These are phyloP conservation scores for Drosophila barbarae DNA, from an alignment of 2,888 invertebrate species.

Conservation along the genomic window DNA sequence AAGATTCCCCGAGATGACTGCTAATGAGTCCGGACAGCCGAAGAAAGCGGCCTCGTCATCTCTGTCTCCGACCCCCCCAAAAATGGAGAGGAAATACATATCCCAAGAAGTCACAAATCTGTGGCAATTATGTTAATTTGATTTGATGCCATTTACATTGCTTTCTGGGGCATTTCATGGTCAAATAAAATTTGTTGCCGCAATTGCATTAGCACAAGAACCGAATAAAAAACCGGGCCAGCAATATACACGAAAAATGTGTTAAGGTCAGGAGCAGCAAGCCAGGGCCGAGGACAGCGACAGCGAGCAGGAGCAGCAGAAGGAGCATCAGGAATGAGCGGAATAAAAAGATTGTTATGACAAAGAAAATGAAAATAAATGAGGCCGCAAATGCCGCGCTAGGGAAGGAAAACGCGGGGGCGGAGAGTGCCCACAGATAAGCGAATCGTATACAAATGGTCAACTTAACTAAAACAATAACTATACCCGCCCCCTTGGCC, in stretches of 20 bases:
- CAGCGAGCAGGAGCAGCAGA: conserved; percentile 10
- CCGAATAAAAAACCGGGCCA: conserved; percentile 25
- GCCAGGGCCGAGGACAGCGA: background rate
- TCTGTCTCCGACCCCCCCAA: background rate
- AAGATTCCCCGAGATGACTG: conserved; percentile 38
- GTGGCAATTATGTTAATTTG: conserved; percentile 70
- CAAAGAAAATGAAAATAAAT: conserved; percentile 73
- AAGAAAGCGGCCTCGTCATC: conserved; percentile 35
- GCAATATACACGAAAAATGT: conserved; percentile 50
- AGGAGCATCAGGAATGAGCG: conserved; percentile 38
- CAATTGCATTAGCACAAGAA: conserved; percentile 64
- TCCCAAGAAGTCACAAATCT: conserved; percentile 46
- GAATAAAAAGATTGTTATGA: conserved; percentile 65
- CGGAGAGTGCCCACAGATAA: conserved; percentile 54
- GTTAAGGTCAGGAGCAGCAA: conserved; percentile 26
- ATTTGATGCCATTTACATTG: conserved; percentile 52
- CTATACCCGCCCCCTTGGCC: conserved; percentile 28
- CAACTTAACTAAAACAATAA: conserved; percentile 73
- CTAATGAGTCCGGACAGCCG: conserved; percentile 57
- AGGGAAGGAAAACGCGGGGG: background rate
- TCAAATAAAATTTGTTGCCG: conserved; percentile 68
- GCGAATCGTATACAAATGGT: conserved; percentile 76
- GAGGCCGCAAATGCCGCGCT: conserved; percentile 66
- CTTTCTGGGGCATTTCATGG: conserved; percentile 50
- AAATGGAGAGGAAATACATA: background rate